phyloP scores from a whole-genome alignment of 2,888 invertebrate genomes.

The Dryobotodes eremita region DNA sequence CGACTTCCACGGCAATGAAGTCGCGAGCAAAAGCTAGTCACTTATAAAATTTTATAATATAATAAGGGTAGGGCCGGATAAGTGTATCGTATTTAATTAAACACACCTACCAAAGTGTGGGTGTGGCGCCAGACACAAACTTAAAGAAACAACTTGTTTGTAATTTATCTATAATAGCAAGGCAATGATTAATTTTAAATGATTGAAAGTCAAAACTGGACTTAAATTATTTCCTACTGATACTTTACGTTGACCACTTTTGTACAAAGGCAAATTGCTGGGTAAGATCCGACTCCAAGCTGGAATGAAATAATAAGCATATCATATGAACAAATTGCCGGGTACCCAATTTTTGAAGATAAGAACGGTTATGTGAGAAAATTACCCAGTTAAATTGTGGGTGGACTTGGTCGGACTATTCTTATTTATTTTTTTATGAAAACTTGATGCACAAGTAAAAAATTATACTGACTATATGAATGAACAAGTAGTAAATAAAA shows the following conservation, averaged over 20 bases:
- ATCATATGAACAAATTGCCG: slow-evolving; percentile 16
- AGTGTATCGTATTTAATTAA: too few relatives aligned
- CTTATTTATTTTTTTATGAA: too few relatives aligned
- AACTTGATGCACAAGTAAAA: too few relatives aligned
- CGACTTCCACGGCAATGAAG: too few relatives aligned
- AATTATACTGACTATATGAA: not conserved
- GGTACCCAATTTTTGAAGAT: not conserved
- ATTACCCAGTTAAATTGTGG: slow-evolving; percentile 34
- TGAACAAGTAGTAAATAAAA: slow-evolving; percentile 8
- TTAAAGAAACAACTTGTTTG: not conserved
- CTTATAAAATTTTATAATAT: too few relatives aligned
- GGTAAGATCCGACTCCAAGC: not conserved
- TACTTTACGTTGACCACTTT: not conserved
- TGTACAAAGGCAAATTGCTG: not conserved
- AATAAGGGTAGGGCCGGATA: too few relatives aligned
- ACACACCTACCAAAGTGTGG: not conserved
- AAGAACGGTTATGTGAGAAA: slow-evolving; percentile 9
- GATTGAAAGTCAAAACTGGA: not conserved
- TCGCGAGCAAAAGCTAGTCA: too few relatives aligned
- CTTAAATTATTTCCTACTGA: not conserved
- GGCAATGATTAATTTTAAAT: not conserved
- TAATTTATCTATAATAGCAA: not conserved
- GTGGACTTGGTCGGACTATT: not conserved
- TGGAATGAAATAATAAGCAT: slow-evolving; percentile 7
- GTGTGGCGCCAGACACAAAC: slow-evolving; percentile 7